Percentiles rank a stretch among this genome's conserved stretches.
Conservation (phyloP, 2,113 vertebrate species). For the Indri indri region DNA sequence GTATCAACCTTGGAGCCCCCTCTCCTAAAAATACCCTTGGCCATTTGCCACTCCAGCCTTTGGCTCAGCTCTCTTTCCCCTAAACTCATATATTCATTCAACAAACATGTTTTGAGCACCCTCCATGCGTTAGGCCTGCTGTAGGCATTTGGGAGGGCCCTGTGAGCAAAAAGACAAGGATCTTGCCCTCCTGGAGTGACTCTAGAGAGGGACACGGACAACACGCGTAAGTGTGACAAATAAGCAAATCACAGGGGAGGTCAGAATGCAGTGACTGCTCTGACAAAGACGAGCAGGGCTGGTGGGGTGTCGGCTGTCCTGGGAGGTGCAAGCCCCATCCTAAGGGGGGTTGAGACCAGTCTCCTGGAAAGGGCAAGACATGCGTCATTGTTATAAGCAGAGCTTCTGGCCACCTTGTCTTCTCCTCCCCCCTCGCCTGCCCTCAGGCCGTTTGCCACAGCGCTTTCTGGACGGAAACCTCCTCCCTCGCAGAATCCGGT, state of each 20-base stretch:
- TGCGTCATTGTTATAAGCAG: neutral
- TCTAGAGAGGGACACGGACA: neutral
- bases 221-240: neutral
- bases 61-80: neutral
- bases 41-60: neutral
- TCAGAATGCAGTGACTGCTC: no score
- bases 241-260: neutral
- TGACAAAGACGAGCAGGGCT: neutral
- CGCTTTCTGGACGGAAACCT: neutral
- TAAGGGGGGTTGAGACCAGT: neutral
- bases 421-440: neutral
- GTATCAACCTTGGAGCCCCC: neutral
- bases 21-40: neutral
- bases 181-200: neutral
- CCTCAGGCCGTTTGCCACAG: neutral
- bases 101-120: neutral
- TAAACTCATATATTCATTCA: neutral
- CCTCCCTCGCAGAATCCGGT: neutral
- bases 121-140: neutral
- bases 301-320: fast-evolving
- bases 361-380: neutral
- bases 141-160: neutral
- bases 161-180: neutral
- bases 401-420: neutral
- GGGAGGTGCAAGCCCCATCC: neutral